Evolutionary conservation across 1,140 invertebrate species (phyloP).

Genomic region (Ridgeia piscesae): DNA sequence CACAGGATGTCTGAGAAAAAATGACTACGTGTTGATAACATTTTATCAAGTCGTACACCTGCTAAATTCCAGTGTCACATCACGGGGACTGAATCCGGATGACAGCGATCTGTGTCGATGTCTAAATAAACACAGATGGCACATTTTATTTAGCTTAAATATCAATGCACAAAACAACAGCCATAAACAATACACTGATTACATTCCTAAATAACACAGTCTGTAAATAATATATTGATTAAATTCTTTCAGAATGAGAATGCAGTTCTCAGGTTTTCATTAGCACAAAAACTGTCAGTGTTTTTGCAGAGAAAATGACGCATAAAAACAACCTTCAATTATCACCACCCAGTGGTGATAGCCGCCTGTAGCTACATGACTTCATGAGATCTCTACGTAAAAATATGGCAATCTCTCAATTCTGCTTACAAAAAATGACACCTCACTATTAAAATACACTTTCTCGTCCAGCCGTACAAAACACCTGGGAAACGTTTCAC

Average conservation of each 20-base stretch:
- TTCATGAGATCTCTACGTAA: background rate
- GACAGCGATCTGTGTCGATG: background rate
- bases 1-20: no score
- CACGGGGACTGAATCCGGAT: no score
- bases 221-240: background rate
- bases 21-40: no score
- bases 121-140: background rate
- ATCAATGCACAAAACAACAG: background rate
- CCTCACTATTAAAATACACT: background rate
- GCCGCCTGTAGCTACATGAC: background rate
- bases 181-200: background rate
- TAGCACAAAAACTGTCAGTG: background rate
- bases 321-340: no score
- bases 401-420: background rate
- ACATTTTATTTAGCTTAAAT: background rate
- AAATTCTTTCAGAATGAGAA: background rate
- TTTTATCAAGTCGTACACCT: no score
- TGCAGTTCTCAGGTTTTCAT: background rate
- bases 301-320: background rate
- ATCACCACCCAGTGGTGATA: background rate
- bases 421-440: background rate
- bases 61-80: no score
- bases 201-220: background rate
- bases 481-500: background rate
- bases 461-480: background rate